Evolutionary conservation across 2,113 vertebrate species (phyloP).

Genomic region (Ceyx margarethae): DNA sequence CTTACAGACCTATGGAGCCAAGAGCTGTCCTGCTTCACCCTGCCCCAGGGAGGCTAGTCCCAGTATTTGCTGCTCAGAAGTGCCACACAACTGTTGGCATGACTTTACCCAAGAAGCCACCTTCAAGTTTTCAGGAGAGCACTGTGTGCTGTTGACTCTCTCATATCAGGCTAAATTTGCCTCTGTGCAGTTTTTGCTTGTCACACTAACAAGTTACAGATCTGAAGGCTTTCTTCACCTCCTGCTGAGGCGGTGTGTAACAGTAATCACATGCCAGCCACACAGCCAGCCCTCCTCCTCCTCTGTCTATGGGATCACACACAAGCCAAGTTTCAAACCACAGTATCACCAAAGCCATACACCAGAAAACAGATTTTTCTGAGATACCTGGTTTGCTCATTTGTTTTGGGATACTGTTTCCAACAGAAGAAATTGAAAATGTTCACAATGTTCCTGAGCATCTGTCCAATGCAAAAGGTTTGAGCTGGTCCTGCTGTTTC

Average conservation of each 20-base stretch:
- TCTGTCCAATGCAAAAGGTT: neutral
- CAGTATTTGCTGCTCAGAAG: neutral
- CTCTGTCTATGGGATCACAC: neutral
- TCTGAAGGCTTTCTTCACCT: neutral
- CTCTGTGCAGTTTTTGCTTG: neutral
- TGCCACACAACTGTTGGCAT: neutral
- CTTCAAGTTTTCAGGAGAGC: neutral
- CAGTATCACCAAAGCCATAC: neutral
- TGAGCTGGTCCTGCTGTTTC: neutral
- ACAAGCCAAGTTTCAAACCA: neutral
- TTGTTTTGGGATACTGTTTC: neutral
- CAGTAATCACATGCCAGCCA: neutral
- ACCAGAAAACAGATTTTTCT: neutral
- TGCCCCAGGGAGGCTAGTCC: neutral
- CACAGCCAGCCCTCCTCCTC: neutral
- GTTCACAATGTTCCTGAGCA: neutral
- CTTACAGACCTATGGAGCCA: neutral
- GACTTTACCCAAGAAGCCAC: neutral
- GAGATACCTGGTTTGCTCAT: neutral
- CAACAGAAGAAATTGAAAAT: neutral
- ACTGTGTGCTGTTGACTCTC: neutral
- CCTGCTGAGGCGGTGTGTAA: neutral
- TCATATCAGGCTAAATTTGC: neutral
- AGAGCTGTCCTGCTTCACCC: neutral
- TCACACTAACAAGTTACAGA: neutral